phyloP scores from a whole-genome alignment of 2,888 invertebrate species.

The Atethmia centrago region DNA sequence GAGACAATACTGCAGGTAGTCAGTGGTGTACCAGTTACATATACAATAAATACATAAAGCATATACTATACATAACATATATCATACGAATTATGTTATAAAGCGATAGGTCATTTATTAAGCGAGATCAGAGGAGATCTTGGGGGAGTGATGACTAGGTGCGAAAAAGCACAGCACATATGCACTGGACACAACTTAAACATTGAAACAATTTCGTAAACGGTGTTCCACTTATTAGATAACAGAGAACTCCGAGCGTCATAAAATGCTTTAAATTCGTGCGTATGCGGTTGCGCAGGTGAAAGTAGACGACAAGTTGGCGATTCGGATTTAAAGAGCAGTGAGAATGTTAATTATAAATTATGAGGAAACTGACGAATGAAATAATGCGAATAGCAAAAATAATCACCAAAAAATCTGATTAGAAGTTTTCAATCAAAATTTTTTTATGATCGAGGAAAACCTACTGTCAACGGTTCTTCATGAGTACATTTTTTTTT shows the following conservation, averaged over 20 bases:
- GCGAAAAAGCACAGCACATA: too few relatives aligned
- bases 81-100: too few relatives aligned
- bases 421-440: background rate
- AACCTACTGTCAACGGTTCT: too few relatives aligned
- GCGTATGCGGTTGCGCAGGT: constrained; percentile 18
- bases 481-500: too few relatives aligned
- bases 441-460: too few relatives aligned
- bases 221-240: constrained; percentile 14
- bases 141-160: too few relatives aligned
- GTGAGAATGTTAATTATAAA: constrained; percentile 11
- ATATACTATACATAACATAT: too few relatives aligned
- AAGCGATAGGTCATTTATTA: too few relatives aligned
- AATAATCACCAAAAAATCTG: background rate
- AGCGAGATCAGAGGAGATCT: too few relatives aligned
- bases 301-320: constrained; percentile 47
- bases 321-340: constrained; percentile 41
- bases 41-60: too few relatives aligned
- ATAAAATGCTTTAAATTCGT: constrained; percentile 20
- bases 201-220: constrained; percentile 3
- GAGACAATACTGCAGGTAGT: too few relatives aligned
- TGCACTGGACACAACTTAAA: background rate
- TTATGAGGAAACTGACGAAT: background rate
- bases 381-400: background rate
- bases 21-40: too few relatives aligned
- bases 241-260: constrained; percentile 14